Percentiles rank a stretch among this genome's conserved stretches.
Evolutionary conservation across 2,113 vertebrate genomes (phyloP).

Genomic region (Stegastes partitus): DNA sequence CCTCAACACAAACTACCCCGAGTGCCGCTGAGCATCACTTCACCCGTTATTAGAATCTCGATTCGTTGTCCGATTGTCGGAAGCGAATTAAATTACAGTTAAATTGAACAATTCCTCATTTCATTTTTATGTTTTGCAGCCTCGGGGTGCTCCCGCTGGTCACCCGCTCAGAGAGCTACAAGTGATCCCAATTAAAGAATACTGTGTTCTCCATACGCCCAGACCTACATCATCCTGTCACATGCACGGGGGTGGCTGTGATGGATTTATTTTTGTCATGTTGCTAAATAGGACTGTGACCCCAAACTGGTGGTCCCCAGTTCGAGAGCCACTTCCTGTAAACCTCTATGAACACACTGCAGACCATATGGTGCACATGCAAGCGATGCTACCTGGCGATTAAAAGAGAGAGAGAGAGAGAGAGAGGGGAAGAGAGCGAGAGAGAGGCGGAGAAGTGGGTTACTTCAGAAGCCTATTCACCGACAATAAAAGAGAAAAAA

Average conservation of each 20-base stretch:
- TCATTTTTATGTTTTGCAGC: background rate
- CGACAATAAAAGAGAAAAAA: slow-evolving; percentile 31
- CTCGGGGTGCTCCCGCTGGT: background rate
- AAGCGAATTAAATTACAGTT: slow-evolving; percentile 7
- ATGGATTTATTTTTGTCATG: background rate
- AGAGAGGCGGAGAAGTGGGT: background rate
- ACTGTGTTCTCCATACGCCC: background rate
- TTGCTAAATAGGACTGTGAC: slow-evolving; percentile 3
- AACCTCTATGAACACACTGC: slow-evolving; percentile 21
- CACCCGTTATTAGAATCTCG: background rate
- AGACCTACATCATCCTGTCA: background rate
- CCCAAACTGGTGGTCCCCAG: too few species aligned
- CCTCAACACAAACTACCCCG: background rate
- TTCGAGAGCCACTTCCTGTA: background rate
- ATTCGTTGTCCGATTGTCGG: background rate
- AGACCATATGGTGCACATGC: slow-evolving; percentile 57
- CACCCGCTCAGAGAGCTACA: background rate
- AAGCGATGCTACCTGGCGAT: slow-evolving; percentile 57
- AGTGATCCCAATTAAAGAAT: slow-evolving; percentile 4
- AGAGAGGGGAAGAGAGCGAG: background rate
- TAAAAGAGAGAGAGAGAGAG: background rate
- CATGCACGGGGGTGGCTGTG: too few species aligned
- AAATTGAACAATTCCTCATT: slow-evolving; percentile 1
- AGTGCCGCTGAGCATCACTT: background rate
- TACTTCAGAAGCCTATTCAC: slow-evolving; percentile 44